Conservation (phyloP, 2,797 vertebrate species). For the Sparidentex hasta region DNA sequence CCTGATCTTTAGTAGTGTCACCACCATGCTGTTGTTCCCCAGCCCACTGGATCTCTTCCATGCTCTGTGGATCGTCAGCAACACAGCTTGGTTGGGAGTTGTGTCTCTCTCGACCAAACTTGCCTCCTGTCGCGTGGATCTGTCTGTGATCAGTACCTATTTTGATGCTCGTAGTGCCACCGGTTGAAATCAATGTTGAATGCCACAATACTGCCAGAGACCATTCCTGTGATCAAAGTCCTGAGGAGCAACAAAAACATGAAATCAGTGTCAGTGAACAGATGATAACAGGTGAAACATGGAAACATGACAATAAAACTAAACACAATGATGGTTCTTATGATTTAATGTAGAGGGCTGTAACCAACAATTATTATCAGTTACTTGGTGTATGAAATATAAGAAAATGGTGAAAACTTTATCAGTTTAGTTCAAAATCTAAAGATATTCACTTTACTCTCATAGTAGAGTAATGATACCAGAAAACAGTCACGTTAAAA, state of each 20-base stretch:
- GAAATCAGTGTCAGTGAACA: constrained; percentile 5
- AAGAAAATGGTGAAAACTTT: no score
- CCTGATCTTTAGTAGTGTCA: constrained; percentile 24
- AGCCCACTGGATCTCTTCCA: constrained; percentile 6
- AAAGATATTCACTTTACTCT: no score
- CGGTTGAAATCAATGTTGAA: constrained; percentile 99
- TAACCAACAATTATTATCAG: no score
- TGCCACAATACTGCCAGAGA: constrained; percentile 98
- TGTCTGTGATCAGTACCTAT: constrained; percentile 89
- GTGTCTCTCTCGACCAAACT: constrained; percentile 11
- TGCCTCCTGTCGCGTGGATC: not conserved
- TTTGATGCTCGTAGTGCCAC: constrained; percentile 99
- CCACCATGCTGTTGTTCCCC: constrained; percentile 13
- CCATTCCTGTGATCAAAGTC: constrained; percentile 99
- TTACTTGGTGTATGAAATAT: no score
- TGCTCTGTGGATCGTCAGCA: constrained; percentile 31
- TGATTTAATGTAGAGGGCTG: not conserved
- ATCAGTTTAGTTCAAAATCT: no score
- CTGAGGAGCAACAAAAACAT: constrained; percentile 78
- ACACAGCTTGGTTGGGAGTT: constrained; percentile 3
- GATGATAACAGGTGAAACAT: not conserved
- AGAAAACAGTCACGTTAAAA: no score
- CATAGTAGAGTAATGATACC: no score
- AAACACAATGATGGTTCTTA: not conserved
- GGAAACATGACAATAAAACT: not conserved